Conservation (phyloP, 2,113 vertebrate species). For the Tricholaema leucomelas region DNA sequence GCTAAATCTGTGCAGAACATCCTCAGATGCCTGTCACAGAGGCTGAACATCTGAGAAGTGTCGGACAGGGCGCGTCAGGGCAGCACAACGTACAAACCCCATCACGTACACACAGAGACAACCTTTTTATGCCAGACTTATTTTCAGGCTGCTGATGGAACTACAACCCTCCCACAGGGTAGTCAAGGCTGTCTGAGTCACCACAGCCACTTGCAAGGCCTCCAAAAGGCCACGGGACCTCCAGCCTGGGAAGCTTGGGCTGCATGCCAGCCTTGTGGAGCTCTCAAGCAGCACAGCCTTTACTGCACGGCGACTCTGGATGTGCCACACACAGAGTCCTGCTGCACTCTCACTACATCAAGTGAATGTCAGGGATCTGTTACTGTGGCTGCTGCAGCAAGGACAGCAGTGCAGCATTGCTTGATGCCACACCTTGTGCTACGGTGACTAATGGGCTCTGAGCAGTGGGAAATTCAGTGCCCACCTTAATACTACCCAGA, state of each 20-base stretch:
- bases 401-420: neutral
- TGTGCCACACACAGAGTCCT: neutral
- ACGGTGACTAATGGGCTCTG: neutral
- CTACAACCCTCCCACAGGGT: neutral
- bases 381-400: neutral
- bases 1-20: neutral
- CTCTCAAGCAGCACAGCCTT: fast-evolving
- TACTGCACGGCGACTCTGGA: neutral
- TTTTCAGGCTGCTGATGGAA: neutral
- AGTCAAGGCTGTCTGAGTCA: neutral
- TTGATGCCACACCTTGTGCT: neutral
- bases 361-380: neutral
- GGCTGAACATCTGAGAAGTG: neutral
- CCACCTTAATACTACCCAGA: neutral
- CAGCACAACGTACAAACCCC: neutral
- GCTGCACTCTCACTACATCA: neutral
- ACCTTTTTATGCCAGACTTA: neutral
- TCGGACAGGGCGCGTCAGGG: neutral
- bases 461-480: neutral
- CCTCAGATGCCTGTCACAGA: neutral
- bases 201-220: neutral
- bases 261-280: neutral
- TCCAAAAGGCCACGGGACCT: neutral
- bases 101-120: fast-evolving
- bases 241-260: neutral